phyloP scores from a whole-genome alignment of 2,888 invertebrate species.

The Dryomyza anilis region DNA sequence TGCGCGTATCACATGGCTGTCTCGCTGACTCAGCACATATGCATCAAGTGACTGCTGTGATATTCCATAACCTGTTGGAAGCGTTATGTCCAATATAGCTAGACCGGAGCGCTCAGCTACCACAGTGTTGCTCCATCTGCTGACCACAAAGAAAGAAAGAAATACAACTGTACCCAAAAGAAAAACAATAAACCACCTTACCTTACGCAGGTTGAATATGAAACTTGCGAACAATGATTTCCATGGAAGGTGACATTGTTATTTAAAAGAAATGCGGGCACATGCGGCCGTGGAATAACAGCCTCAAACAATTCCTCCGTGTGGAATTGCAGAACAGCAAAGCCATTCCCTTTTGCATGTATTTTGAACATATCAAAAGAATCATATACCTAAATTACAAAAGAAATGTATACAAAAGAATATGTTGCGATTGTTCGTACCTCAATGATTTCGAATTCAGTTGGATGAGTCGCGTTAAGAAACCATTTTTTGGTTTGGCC shows the following conservation, averaged over 20 bases:
- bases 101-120: constrained; percentile 82
- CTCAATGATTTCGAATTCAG: constrained; percentile 74
- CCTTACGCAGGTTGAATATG: constrained; percentile 82
- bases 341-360: constrained; percentile 85
- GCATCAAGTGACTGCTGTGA: constrained; percentile 84
- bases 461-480: constrained; percentile 74
- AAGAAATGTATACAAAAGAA: too few relatives aligned
- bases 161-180: not conserved
- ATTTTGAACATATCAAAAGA: constrained; percentile 92
- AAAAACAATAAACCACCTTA: constrained; percentile 58
- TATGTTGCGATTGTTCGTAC: constrained; percentile 57
- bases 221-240: constrained; percentile 87
- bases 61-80: constrained; percentile 86
- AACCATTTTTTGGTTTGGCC: constrained; percentile 63
- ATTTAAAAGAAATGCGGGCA: constrained; percentile 76
- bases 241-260: constrained; percentile 77
- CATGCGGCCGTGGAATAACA: constrained; percentile 76
- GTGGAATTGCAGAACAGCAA: constrained; percentile 86
- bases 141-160: constrained; percentile 27
- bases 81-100: constrained; percentile 79
- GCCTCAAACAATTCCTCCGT: constrained; percentile 89
- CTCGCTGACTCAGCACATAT: constrained; percentile 75
- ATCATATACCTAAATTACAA: constrained; percentile 81
- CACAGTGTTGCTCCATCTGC: constrained; percentile 75
- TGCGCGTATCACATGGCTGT: constrained; percentile 80